Conservation (phyloP, 2,797 vertebrate species). For the Sebastes iracundus region DNA sequence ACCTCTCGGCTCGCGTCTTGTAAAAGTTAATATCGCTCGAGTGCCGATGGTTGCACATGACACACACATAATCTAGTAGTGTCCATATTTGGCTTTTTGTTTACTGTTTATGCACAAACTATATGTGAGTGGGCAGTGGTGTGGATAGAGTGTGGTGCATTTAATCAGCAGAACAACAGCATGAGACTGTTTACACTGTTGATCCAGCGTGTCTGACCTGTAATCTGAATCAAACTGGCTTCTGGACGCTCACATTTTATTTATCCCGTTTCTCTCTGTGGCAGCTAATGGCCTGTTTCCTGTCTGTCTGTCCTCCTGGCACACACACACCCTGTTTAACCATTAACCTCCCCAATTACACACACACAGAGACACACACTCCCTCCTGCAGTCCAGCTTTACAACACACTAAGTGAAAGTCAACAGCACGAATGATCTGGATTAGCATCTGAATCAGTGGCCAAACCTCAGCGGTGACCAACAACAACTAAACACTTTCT, state of each 20-base stretch:
- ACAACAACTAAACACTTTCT: not conserved
- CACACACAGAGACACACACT: slow-evolving; percentile 12
- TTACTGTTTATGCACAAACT: not conserved
- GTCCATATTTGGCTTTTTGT: too few species aligned
- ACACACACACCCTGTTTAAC: slow-evolving; percentile 54
- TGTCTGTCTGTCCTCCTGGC: slow-evolving; percentile 48
- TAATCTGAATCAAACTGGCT: slow-evolving; percentile 6
- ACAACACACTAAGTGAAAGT: slow-evolving; percentile 33
- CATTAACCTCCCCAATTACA: slow-evolving; percentile 51
- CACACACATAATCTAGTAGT: too few species aligned
- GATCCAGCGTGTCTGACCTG: not conserved
- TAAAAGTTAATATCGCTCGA: too few species aligned
- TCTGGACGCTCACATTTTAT: slow-evolving; percentile 31
- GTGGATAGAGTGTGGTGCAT: not conserved
- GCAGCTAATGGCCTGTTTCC: slow-evolving; percentile 63
- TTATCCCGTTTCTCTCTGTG: slow-evolving; percentile 25
- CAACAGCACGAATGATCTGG: slow-evolving; percentile 39
- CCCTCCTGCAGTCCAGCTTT: slow-evolving; percentile 7
- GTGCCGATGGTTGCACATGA: too few species aligned
- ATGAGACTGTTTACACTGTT: not conserved
- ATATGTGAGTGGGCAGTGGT: not conserved
- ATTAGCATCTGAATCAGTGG: slow-evolving; percentile 29
- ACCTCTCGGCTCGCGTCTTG: too few species aligned
- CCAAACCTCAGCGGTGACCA: not conserved
- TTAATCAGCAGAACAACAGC: not conserved